Base-by-base conservation (phyloP, 2,888 invertebrate genomes). In the Lithophane ornitopus region DNA sequence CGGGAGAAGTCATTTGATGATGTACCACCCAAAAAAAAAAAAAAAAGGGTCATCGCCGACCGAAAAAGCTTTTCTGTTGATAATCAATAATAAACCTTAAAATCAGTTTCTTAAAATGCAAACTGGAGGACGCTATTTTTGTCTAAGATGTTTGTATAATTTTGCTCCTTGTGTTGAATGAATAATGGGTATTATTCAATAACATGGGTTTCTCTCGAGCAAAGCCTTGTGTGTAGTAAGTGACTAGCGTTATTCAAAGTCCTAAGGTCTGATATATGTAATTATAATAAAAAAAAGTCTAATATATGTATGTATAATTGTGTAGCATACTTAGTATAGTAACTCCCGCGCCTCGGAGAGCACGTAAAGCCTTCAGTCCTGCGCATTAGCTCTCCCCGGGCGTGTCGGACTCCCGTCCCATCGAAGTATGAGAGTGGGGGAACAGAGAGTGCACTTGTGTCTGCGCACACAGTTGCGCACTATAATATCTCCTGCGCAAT, bases 151-250 rank as follows among this genome's bases (percentile, higher is more conserved):
- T 44, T 1, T 76, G 26, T 62, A 3, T 34, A 26, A 65, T 39
- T 28, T 63, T n/a, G 14, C 16, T 46, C 16, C n/a, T 56, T 34
- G 19, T 12, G 0, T 0, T n/a, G 11, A 52, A 22, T 16, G 2
- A 44, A 49, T 49, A 28, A 41, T 28, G n/a, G 56, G 0, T 39
- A 39, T n/a, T 46, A 14, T 65, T 49, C 14, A 56, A 39, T 56
- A 19, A 22, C 26, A 44, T n/a, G 14, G 16, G 26, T 16, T 34
- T 11, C 14, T n/a, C 14, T 44, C n/a, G 56, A 19, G n/a, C 34
- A 11, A n/a, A 56, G 72, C 34, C n/a, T 71, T 70, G 54, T 54
- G 8, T 75, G 2, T n/a, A 44, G 19, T n/a, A 22, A 44, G 19
- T n/a, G 26, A 46, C 22, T 49, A n/a, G n/a, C 7, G 58, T 58